Conservation (phyloP, 2,888 invertebrate species). For the Margaritifera margaritifera region DNA sequence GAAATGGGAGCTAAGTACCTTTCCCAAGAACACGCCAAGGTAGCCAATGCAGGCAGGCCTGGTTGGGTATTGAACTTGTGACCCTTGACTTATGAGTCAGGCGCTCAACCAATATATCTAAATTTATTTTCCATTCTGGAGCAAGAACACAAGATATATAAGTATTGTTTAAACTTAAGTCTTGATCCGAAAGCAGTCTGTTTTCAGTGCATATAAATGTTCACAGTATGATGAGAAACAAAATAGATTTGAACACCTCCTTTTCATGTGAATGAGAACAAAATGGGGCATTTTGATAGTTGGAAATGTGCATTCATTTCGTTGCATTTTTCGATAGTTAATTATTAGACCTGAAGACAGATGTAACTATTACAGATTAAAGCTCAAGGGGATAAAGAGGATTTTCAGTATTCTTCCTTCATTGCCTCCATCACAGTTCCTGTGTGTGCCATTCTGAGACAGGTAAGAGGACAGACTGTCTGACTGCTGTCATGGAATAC, state of each 20-base stretch:
- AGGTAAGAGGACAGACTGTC: no score
- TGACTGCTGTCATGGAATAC: no score
- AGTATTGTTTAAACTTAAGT: background rate
- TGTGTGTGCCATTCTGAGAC: conserved; percentile 55
- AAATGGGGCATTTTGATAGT: background rate
- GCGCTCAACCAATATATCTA: background rate
- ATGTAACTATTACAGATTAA: conserved; percentile 37
- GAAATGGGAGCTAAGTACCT: no score
- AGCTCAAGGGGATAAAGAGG: conserved; percentile 35
- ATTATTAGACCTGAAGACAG: no score
- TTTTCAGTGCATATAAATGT: no score
- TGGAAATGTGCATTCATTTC: background rate
- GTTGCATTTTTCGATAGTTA: background rate
- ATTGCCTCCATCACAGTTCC: conserved; percentile 59
- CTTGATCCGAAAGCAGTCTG: no score
- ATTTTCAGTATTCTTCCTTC: conserved; percentile 49
- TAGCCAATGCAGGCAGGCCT: no score
- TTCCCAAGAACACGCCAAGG: no score
- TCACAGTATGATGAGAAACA: no score
- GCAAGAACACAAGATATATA: background rate
- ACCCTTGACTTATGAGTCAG: no score
- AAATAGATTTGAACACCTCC: no score
- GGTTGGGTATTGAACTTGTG: no score
- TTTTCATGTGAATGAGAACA: background rate
- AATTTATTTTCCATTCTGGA: background rate